Percentiles rank a stretch among this genome's conserved stretches.
These are phyloP conservation scores for Cryptotis parvus DNA, from an alignment of 2,113 vertebrate species.

Conservation along the genomic window DNA sequence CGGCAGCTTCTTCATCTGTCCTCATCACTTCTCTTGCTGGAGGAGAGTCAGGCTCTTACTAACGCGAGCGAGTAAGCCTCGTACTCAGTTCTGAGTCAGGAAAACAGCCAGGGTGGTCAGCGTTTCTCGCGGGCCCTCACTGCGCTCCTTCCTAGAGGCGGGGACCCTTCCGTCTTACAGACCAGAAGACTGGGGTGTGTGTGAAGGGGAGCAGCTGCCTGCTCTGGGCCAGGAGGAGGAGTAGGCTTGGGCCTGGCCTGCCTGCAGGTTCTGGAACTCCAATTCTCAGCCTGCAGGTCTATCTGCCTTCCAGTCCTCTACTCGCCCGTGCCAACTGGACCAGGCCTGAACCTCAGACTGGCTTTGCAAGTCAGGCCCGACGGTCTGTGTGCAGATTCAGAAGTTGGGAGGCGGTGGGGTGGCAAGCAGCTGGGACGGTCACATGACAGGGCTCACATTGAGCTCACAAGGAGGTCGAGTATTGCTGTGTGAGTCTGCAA, in stretches of 20 bases:
- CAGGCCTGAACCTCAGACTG: not conserved
- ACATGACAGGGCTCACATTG: not conserved
- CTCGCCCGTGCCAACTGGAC: not conserved
- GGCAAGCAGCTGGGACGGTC: not conserved
- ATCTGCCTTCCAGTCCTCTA: not conserved
- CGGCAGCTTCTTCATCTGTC: conserved; percentile 21
- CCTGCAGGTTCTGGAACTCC: too few species aligned
- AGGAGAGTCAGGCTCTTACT: conserved; percentile 29
- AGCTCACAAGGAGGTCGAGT: too few species aligned
- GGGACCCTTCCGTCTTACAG: not conserved
- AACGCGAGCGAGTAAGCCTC: conserved; percentile 8
- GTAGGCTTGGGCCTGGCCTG: not conserved
- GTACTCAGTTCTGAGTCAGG: not conserved
- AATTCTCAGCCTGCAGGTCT: not conserved
- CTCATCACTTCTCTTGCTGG: conserved; percentile 41
- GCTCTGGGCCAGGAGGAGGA: too few species aligned
- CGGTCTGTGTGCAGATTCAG: not conserved
- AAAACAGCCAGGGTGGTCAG: not conserved
- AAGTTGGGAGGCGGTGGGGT: not conserved
- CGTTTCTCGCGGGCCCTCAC: not conserved
- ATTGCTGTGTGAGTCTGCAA: too few species aligned
- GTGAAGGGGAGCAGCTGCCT: too few species aligned
- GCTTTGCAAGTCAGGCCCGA: not conserved
- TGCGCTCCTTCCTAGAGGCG: not conserved
- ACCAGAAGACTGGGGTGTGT: not conserved